Evolutionary conservation across 2,113 vertebrate genomes (phyloP), one percentile per base, ranked within the genome.

Genomic region (Corapipo altera): DNA sequence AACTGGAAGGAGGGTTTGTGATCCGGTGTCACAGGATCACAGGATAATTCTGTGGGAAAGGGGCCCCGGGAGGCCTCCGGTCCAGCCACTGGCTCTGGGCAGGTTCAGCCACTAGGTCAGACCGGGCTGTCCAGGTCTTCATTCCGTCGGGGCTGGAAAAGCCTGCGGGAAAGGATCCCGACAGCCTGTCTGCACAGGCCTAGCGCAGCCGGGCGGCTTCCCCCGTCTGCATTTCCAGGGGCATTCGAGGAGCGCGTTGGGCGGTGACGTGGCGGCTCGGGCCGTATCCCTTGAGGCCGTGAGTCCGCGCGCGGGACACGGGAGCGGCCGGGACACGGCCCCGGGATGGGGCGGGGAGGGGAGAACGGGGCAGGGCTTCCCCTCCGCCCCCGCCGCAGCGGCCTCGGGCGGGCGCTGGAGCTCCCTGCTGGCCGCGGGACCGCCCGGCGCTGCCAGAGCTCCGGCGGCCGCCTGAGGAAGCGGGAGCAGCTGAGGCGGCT

Each of bases 141-240:
- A 3, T 33, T 67, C 57, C 9, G 4, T 7, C 12, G 28, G 41
- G 26, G 14, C 18, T 14, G 35, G 33, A 32, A 41, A 33, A 33
- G 27, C 44, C 52, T 27, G n/a, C 24, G 17, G 62, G 24, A 54
- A 70, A 83, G 48, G n/a, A 70, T 70, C n/a, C 79, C 64, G 71
- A 23, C 13, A 43, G 55, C 30, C 26, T 11, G 71, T 62, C 88
- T 27, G 55, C n/a, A 64, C 71, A 55, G 71, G 52, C 64, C 52
- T 0, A 1, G 1, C 43, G 3, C 48, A 6, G 1, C 32, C 66
- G 1, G 62, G 1, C 66, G 52, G 61, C 71, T 70, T 84, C 9
- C 32, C 55, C 88, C 24, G n/a, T 1, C 55, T 15, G 48, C 71
- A 15, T 6, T 2, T 11, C 52, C 74, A 9, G 59, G 15, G 39